Evolutionary conservation across 2,797 vertebrate species (phyloP), one percentile per base, ranked within the genome.

Genomic region (Muscicapa striata): DNA sequence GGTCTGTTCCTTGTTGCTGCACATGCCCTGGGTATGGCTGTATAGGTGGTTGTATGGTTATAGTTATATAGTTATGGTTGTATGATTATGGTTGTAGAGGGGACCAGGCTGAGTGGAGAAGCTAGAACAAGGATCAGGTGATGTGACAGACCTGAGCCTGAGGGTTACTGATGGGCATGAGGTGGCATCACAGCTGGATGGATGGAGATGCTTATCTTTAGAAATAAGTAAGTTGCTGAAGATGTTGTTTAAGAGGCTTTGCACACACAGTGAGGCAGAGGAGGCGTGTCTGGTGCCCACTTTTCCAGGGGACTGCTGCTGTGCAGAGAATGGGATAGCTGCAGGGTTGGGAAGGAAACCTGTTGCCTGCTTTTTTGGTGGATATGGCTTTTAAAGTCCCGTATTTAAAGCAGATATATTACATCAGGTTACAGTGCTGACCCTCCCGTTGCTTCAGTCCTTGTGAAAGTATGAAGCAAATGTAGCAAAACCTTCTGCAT

Each of bases 11-110:
- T 57, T 34, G 14, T 72, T 54, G 30, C 26, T 0, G 3, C 15
- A 5, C 11, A 6, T 0, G 0, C 29, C 26, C 40, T 15, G 8
- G 18, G 7, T 51, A n/a, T 40, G 45, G 22, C 51, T 59, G 5
- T 62, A 3, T 15, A n/a, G 23, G 12, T 51, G 2, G 30, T 64
- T 72, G 48, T 27, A 13, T 54, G 2, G 30, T 61, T 72, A 48
- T 54, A 2, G 30, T 64, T 72, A 45, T 32, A 13, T 54, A 2
- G 26, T 64, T 68, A 49, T 48, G 81, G 62, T 78, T 74, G 51
- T 45, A 14, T 9, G 36, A 36, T 64, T 68, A 49, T 48, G 81
- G 62, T 78, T 74, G 51, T 45, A 14, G 26, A 41, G 52, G 32
- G 52, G n/a, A 51, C 21, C 3, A 29, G 46, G 46, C 32, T 68